These are phyloP conservation scores for Hirtodrosophila confusa DNA, from an alignment of 2,888 invertebrate genomes.

Conservation along the genomic window DNA sequence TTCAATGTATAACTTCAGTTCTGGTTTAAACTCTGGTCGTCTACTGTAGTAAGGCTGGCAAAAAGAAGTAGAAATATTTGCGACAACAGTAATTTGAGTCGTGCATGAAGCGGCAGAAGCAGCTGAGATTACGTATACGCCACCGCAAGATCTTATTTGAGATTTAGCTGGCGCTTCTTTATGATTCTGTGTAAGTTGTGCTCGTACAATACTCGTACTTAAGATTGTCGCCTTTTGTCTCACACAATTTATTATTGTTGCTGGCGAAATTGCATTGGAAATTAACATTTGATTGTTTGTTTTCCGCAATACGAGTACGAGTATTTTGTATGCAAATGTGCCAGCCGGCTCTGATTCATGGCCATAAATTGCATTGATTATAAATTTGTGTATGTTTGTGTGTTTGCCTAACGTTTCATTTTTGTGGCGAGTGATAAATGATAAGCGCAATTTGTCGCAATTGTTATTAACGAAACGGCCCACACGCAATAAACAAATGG, in stretches of 20 bases:
- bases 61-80: background rate
- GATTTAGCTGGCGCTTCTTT: conserved; percentile 61
- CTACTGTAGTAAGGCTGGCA: too few species aligned
- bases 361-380: conserved; percentile 63
- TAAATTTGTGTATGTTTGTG: background rate
- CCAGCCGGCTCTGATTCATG: conserved; percentile 31
- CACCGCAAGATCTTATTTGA: conserved; percentile 70
- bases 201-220: conserved; percentile 1
- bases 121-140: conserved; percentile 74
- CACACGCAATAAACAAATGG: conserved; percentile 31
- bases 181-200: conserved; percentile 45
- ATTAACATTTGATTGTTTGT: conserved; percentile 64
- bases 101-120: conserved; percentile 24
- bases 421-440: conserved; percentile 62
- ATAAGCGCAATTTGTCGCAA: conserved; percentile 52
- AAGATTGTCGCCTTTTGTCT: conserved; percentile 64
- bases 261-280: conserved; percentile 64
- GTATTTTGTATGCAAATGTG: conserved; percentile 41
- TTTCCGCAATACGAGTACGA: conserved; percentile 22
- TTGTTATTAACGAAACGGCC: conserved; percentile 44
- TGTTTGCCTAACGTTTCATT: conserved; percentile 21
- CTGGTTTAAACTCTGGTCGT: too few species aligned
- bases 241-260: conserved; percentile 34
- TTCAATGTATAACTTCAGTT: too few species aligned
- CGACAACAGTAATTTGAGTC: conserved; percentile 56